A percentile compares a stretch with the other conserved stretches of the same genome.
Evolutionary conservation across 2,797 vertebrate genomes (phyloP).

Genomic region (Lycodopsis pacificus): DNA sequence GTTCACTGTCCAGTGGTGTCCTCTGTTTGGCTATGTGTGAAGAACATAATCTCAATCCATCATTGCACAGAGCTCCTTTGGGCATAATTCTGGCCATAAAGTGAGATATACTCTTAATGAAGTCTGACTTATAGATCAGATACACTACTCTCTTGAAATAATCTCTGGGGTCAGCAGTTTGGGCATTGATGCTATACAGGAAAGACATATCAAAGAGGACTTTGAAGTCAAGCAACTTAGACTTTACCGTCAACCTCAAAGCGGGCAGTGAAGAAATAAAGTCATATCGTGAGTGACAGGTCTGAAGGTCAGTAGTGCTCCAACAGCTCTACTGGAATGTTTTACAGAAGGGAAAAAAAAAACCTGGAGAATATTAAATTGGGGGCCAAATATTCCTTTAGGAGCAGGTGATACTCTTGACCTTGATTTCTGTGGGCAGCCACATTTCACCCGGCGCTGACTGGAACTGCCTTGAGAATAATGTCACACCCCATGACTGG

Average conservation of each 20-base stretch:
- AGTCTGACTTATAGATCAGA: constrained; percentile 59
- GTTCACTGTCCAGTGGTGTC: constrained; percentile 29
- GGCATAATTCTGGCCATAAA: constrained; percentile 50
- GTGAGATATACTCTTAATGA: constrained; percentile 75
- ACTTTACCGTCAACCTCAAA: constrained; percentile 37
- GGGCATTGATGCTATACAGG: constrained; percentile 59
- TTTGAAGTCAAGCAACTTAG: constrained; percentile 70
- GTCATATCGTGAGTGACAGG: constrained; percentile 56
- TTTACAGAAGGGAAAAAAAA: constrained; percentile 16
- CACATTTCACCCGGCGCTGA: constrained; percentile 36
- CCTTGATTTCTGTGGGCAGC: constrained; percentile 53
- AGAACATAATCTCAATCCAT: constrained; percentile 43
- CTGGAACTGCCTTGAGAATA: constrained; percentile 49
- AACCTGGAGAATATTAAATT: constrained; percentile 67
- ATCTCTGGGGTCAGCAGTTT: constrained; percentile 67
- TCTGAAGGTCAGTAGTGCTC: constrained; percentile 69
- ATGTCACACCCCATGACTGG: constrained; percentile 50
- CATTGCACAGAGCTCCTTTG: constrained; percentile 40
- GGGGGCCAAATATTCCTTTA: constrained; percentile 36
- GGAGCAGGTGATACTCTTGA: constrained; percentile 53
- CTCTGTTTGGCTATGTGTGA: constrained; percentile 39
- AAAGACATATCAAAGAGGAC: constrained; percentile 76
- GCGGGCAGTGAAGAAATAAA: constrained; percentile 41
- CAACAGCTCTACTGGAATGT: constrained; percentile 50
- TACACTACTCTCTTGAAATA: constrained; percentile 41